Percentiles rank a stretch among this genome's conserved stretches.
Evolutionary conservation across 2,113 vertebrate genomes (phyloP).

Genomic region (Osmerus mordax): DNA sequence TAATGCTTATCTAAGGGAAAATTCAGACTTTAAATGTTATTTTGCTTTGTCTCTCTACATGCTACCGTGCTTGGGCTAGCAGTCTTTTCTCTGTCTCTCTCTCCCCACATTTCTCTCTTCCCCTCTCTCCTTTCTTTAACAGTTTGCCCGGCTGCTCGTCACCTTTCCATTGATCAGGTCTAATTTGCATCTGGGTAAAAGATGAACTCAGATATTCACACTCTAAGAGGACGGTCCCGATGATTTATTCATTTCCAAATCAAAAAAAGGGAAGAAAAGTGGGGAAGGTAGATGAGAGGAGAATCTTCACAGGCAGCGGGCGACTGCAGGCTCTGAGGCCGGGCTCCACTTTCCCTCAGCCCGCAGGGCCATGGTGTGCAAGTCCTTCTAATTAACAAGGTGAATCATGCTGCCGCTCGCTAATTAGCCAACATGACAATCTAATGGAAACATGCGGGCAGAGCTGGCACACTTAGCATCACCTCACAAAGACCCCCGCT

Average conservation of each 20-base stretch:
- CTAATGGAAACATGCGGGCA: constrained; percentile 89
- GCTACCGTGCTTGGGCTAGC: constrained; percentile 63
- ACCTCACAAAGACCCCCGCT: constrained; percentile 63
- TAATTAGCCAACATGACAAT: constrained; percentile 99
- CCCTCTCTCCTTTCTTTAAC: constrained; percentile 37
- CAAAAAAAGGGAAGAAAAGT: constrained; percentile 77
- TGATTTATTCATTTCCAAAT: constrained; percentile 99
- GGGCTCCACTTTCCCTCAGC: constrained; percentile 82
- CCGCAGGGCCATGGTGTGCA: constrained; percentile 86
- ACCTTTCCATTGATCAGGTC: constrained; percentile 91
- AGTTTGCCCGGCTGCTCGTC: constrained; percentile 70
- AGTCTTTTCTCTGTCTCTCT: constrained; percentile 48
- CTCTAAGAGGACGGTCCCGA: constrained; percentile 89
- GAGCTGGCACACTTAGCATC: constrained; percentile 76
- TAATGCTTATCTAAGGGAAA: constrained; percentile 75
- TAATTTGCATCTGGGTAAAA: constrained; percentile 95
- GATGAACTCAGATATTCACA: constrained; percentile 92
- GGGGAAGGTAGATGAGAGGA: constrained; percentile 96
- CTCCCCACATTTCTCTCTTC: constrained; percentile 10
- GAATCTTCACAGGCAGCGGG: constrained; percentile 91
- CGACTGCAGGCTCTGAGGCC: constrained; percentile 89
- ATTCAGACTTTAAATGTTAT: constrained; percentile 68
- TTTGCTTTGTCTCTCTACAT: constrained; percentile 60
- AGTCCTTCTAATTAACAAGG: constrained; percentile 99
- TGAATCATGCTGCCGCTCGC: constrained; percentile 97